Evolutionary conservation across 2,113 vertebrate species (phyloP), one percentile per base, ranked within the genome.

Genomic region (Pagrus major): DNA sequence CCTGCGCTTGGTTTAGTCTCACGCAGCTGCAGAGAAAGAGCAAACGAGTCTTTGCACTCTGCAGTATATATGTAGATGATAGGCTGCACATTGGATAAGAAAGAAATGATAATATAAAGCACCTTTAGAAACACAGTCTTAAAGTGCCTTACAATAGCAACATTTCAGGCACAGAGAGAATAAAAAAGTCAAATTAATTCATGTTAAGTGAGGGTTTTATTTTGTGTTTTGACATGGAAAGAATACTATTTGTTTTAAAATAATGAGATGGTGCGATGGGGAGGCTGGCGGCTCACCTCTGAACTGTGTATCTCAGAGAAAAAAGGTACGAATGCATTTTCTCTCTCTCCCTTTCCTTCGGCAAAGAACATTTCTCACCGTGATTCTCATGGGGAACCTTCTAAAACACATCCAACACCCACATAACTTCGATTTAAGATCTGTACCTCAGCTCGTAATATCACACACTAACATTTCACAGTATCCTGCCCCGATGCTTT

Each of bases 401-500:
- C 67, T 88, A 81, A 91, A 93, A 90, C 85, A 88, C 85, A 92
- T 88, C 79, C 81, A 90, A 89, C 90, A 56, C 92, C 93, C 88
- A 93, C 93, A 76, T 91, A 82, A 67, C 78, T 78, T 65, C 80
- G 58, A 86, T 86, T 77, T 83, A 80, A 89, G 85, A 87, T 85
- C 80, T 78, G 81, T 72, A 75, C 78, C 80, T 77, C 71, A 78
- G 72, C 78, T 56, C 52, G 71, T 81, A 78, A 81, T 85, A 86
- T 89, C 76, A 76, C 67, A 85, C 63, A 74, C 71, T 58, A 84
- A 78, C 54, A 82, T 83, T 85, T 88, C 76, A 81, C 83, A 75
- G 55, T 33, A 76, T 72, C 64, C 47, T 65, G 15, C 27, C 49
- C 55, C 47, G 46, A 71, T 67, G 54, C 35, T 66, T 73, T 82